Conservation (phyloP, 2,113 vertebrate genomes). For the Ameiurus melas region DNA sequence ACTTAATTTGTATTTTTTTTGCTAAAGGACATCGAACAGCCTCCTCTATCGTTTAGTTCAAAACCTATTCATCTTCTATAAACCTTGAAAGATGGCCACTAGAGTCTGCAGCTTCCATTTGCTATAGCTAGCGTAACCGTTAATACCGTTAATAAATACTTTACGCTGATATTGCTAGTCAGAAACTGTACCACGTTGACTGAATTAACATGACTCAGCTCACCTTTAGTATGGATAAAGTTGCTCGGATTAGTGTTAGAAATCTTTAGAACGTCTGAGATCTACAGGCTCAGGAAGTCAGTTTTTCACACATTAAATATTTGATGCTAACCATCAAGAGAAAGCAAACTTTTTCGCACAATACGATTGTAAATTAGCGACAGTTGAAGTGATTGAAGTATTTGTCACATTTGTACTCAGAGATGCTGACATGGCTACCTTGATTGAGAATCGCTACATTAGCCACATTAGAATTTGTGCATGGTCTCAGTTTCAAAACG, state of each 20-base stretch:
- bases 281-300: neutral
- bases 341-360: neutral
- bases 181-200: neutral
- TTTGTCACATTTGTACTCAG: too few relatives aligned
- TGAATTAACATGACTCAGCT: neutral
- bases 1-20: neutral
- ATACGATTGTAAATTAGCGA: neutral
- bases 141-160: constrained; percentile 5
- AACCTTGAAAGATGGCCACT: neutral
- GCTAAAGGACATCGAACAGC: too few relatives aligned
- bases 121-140: neutral
- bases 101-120: neutral
- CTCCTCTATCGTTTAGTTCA: neutral
- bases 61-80: too few relatives aligned
- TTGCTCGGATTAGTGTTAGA: neutral
- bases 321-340: neutral
- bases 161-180: neutral
- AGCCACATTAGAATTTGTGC: neutral
- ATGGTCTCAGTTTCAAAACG: neutral
- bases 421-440: neutral
- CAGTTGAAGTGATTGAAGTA: neutral
- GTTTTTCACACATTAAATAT: neutral
- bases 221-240: neutral
- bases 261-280: neutral
- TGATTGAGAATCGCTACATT: neutral